Evolutionary conservation across 2,888 invertebrate species (phyloP).

Genomic region (Parnassius apollo): DNA sequence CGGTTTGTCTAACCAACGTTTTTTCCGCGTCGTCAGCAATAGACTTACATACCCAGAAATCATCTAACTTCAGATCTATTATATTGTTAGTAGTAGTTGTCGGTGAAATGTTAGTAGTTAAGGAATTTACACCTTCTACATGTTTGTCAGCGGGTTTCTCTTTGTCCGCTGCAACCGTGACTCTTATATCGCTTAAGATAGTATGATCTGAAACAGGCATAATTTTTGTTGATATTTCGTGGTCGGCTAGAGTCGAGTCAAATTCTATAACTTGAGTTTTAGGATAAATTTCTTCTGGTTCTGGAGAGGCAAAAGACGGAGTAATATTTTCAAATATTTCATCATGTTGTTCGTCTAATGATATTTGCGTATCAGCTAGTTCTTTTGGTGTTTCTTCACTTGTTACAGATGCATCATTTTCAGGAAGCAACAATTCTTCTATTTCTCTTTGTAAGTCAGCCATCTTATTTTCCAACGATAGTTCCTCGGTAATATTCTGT

Average conservation of each 20-base stretch:
- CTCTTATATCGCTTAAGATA: background rate
- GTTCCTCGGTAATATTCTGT: conserved; percentile 57
- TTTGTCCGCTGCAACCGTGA: background rate
- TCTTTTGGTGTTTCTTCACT: conserved; percentile 63
- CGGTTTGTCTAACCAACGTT: conserved; percentile 45
- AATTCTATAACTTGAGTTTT: conserved; percentile 26
- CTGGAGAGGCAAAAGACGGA: conserved; percentile 61
- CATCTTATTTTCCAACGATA: conserved; percentile 72
- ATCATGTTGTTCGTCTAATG: conserved; percentile 53
- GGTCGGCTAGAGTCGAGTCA: conserved; percentile 18
- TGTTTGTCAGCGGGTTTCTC: background rate
- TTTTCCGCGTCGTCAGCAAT: conserved; percentile 82
- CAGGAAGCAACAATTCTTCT: conserved; percentile 71
- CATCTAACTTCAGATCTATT: conserved; percentile 67
- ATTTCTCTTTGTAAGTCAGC: conserved; percentile 75
- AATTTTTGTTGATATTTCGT: conserved; percentile 22
- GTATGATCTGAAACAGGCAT: background rate
- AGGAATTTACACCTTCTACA: conserved; percentile 24
- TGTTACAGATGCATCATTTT: conserved; percentile 66
- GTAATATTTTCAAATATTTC: conserved; percentile 57
- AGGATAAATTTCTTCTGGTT: conserved; percentile 47
- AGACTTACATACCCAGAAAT: conserved; percentile 82
- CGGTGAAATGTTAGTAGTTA: conserved; percentile 50
- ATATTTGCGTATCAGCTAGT: conserved; percentile 49
- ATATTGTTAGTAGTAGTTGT: conserved; percentile 52